Percentiles rank a stretch among this genome's conserved stretches.
Evolutionary conservation across 1,140 invertebrate species (phyloP).

Genomic region (Nixonia krombeini): DNA sequence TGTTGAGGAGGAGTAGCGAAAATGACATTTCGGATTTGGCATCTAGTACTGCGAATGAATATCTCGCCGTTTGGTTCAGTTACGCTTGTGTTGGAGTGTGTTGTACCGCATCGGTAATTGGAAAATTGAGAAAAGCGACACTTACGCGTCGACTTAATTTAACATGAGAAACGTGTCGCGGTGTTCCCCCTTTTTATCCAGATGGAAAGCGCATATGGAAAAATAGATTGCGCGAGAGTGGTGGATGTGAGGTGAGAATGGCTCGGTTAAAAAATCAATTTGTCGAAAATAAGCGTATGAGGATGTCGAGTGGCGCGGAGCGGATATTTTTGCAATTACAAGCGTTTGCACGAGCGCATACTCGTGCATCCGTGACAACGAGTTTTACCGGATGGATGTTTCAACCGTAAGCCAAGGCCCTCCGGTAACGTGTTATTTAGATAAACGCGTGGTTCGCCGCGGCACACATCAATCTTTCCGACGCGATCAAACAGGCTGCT

Average conservation of each 20-base stretch:
- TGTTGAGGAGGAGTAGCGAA: no score
- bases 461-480: slow-evolving; percentile 27
- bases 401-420: slow-evolving; percentile 13
- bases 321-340: slow-evolving; percentile 47
- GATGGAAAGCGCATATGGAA: no score
- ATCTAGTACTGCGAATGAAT: no score
- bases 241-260: neutral
- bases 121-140: no score
- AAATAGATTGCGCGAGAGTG: neutral
- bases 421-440: slow-evolving; percentile 45
- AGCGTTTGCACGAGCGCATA: slow-evolving; percentile 27
- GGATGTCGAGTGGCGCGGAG: slow-evolving; percentile 31
- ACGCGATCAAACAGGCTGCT: slow-evolving; percentile 29
- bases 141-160: no score
- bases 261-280: slow-evolving; percentile 12
- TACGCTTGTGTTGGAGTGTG: no score
- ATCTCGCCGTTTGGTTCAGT: no score
- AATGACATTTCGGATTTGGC: no score
- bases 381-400: slow-evolving; percentile 45
- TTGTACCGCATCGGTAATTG: no score
- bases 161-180: no score
- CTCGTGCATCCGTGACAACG: slow-evolving; percentile 45
- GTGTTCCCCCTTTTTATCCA: no score
- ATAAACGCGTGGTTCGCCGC: slow-evolving; percentile 34
- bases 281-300: slow-evolving; percentile 48